A percentile compares a stretch with the other conserved stretches of the same genome.
Conservation (phyloP, 2,113 vertebrate species). For the Tachuris rubrigastra region DNA sequence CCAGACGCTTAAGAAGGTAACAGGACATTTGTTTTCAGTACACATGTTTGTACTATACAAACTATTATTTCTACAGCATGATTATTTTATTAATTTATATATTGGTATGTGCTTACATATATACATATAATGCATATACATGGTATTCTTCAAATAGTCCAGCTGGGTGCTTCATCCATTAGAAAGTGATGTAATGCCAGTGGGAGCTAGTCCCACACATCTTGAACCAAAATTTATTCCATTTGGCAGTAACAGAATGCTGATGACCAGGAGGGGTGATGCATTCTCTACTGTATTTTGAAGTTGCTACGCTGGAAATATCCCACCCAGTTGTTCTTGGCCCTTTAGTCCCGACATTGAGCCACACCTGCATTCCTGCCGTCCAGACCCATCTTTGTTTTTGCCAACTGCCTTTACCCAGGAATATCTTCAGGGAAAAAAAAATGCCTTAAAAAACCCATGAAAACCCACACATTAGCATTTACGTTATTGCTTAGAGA, state of each 20-base stretch:
- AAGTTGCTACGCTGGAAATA: slow-evolving; percentile 51
- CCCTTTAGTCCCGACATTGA: slow-evolving; percentile 42
- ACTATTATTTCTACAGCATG: neutral
- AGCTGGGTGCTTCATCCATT: slow-evolving; percentile 42
- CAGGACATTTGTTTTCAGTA: neutral
- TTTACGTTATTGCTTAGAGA: slow-evolving; percentile 48
- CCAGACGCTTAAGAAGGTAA: neutral
- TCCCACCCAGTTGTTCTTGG: slow-evolving; percentile 46
- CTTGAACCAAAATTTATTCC: slow-evolving; percentile 59
- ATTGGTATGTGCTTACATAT: neutral
- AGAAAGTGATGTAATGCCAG: slow-evolving; percentile 58
- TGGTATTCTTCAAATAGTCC: slow-evolving; percentile 8
- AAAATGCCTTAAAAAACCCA: neutral
- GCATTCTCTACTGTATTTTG: slow-evolving; percentile 48
- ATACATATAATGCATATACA: neutral
- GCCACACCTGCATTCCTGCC: slow-evolving; percentile 66
- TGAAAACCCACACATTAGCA: neutral
- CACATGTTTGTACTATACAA: neutral
- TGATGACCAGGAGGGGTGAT: slow-evolving; percentile 61
- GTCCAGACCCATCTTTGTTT: slow-evolving; percentile 60
- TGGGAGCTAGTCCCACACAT: slow-evolving; percentile 37
- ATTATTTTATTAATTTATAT: neutral
- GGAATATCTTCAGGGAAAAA: slow-evolving; percentile 3
- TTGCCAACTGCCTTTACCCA: slow-evolving; percentile 42
- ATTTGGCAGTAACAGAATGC: slow-evolving; percentile 46